Evolutionary conservation across 2,888 invertebrate species (phyloP), one percentile per base, ranked within the genome.

Genomic region (Cosmopolites sordidus): DNA sequence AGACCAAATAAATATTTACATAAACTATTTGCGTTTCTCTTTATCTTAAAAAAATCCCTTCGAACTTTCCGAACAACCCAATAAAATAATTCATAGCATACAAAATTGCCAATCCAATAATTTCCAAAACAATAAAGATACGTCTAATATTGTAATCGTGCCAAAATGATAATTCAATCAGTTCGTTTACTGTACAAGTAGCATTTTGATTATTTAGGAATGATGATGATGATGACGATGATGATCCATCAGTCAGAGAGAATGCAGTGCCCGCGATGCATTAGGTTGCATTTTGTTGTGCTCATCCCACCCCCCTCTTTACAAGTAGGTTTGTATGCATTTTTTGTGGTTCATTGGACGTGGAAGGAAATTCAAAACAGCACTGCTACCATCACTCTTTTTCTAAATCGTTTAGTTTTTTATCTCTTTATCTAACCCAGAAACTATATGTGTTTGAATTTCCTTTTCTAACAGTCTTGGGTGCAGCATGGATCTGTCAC

Each of bases 281-380:
- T 57, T 57, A 57, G 53, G 47, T 53, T 57, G 53, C 57, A 50
- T 57, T 57, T 57, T 57, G 57, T 57, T 57, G 57, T 57, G 57
- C 53, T 53, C 53, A 47, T 54, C 57, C 48, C 29, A 39, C 54
- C 29, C 54, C 30, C 44, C 16, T 33, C 48, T 33, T 48, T 45
- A 54, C 45, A 33, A 53, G 57, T 57, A 57, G 57, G 57, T 57
- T 57, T 57, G 57, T 57, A 57, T 57, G 53, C 51, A 50, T 49
- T 53, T 48, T 50, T 56, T 52, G 46, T 52, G 49, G 49, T 52
- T 56, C 38, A 38, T 16, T 51, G n/a, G 17, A 37, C 8, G 27
- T 17, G 43, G 49, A 45, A 40, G 46, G 46, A 53, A 48, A 51
- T 42, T 52, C 48, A 43, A 43, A 43, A 16, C 30, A 29, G 22